Percentiles rank a stretch among this genome's conserved stretches.
These are phyloP conservation scores for Prenolepis imparis DNA, from an alignment of 2,888 invertebrate species.

Conservation along the genomic window DNA sequence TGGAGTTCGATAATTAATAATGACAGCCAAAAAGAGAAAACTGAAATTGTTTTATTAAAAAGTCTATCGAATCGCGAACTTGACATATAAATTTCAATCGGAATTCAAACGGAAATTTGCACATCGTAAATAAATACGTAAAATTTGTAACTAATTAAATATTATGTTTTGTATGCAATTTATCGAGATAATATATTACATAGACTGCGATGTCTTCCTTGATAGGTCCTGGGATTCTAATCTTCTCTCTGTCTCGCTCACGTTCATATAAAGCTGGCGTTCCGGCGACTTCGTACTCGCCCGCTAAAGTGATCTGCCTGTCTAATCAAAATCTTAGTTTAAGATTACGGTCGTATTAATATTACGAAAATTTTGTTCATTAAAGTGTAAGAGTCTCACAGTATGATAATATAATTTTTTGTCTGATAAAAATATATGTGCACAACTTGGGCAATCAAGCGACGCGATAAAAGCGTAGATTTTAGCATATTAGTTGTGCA, in stretches of 20 bases:
- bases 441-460: not conserved
- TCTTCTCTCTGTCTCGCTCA: constrained; percentile 87
- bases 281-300: constrained; percentile 86
- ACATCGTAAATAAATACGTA: not conserved
- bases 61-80: not conserved
- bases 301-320: constrained; percentile 85
- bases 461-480: not conserved
- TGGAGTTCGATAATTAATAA: constrained; percentile 60
- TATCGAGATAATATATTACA: constrained; percentile 84
- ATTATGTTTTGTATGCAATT: not conserved
- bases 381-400: not conserved
- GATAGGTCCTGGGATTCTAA: constrained; percentile 89
- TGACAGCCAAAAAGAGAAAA: constrained; percentile 16
- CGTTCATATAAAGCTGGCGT: constrained; percentile 87
- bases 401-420: not conserved
- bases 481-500: not conserved
- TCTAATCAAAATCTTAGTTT: constrained; percentile 55
- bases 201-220: constrained; percentile 88
- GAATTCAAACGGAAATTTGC: not conserved
- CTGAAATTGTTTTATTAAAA: not conserved
- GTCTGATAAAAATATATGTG: not conserved
- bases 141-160: not conserved
- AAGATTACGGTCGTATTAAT: constrained; percentile 15
- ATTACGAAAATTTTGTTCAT: not conserved
- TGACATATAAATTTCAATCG: not conserved